Percentiles rank a stretch among this genome's conserved stretches.
phyloP scores from a whole-genome alignment of 2,888 invertebrate genomes.

The Caenorhabditis auriculariae region DNA sequence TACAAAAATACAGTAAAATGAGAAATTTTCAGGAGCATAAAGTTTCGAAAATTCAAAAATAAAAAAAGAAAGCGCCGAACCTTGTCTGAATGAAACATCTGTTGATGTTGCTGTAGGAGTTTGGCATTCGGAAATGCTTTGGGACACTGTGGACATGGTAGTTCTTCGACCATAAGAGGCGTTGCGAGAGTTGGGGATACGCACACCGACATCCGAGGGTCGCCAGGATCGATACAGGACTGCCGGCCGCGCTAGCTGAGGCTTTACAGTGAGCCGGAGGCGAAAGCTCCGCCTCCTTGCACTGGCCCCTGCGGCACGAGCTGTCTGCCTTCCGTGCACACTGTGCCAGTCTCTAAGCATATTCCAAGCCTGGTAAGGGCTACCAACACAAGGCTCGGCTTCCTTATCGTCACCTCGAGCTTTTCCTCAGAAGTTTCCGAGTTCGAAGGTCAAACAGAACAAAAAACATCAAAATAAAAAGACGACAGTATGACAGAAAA shows the following conservation, averaged over 20 bases:
- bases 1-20: neutral
- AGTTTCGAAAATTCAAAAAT: neutral
- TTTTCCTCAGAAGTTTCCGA: no score
- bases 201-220: slow-evolving; percentile 35
- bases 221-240: slow-evolving; percentile 7
- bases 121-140: slow-evolving; percentile 51
- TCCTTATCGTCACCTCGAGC: no score
- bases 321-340: neutral
- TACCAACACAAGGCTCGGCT: no score
- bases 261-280: slow-evolving; percentile 23
- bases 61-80: slow-evolving; percentile 16
- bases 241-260: slow-evolving; percentile 17
- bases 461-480: no score
- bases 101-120: slow-evolving; percentile 54
- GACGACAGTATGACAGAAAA: no score
- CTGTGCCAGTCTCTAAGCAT: neutral
- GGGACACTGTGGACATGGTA: slow-evolving; percentile 45
- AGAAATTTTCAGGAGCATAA: neutral
- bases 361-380: neutral
- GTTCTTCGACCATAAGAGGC: slow-evolving; percentile 16
- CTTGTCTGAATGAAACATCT: slow-evolving; percentile 61
- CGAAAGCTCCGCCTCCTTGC: slow-evolving; percentile 6
- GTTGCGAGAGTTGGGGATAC: slow-evolving; percentile 16
- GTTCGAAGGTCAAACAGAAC: no score
- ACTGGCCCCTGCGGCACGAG: neutral